Percentiles rank a stretch among this genome's conserved stretches.
Evolutionary conservation across 2,888 invertebrate genomes (phyloP).

Genomic region (Drosophila sordidapex): DNA sequence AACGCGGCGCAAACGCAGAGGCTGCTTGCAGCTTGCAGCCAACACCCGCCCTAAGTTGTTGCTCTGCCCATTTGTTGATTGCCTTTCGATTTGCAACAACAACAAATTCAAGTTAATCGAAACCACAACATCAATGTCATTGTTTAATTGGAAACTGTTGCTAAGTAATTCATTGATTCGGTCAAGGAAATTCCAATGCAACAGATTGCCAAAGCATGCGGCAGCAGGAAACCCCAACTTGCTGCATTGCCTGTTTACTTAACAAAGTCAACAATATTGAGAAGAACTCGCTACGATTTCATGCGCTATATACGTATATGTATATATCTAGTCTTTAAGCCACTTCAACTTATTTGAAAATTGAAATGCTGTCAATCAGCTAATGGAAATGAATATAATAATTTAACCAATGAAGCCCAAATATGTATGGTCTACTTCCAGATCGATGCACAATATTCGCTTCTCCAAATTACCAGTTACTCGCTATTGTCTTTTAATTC

Average conservation of each 20-base stretch:
- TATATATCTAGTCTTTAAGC: background rate
- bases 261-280: slow-evolving; percentile 5
- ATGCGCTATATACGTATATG: background rate
- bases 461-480: background rate
- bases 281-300: background rate
- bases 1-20: slow-evolving; percentile 1
- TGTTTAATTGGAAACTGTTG: slow-evolving; percentile 69
- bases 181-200: slow-evolving; percentile 34
- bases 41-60: slow-evolving; percentile 52
- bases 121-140: slow-evolving; percentile 46
- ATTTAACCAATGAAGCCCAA: background rate
- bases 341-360: background rate
- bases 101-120: slow-evolving; percentile 54
- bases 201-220: slow-evolving; percentile 32
- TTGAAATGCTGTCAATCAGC: background rate
- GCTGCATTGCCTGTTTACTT: background rate
- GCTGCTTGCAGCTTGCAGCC: slow-evolving; percentile 16
- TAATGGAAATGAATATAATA: background rate
- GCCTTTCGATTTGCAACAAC: slow-evolving; percentile 39
- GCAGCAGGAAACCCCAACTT: slow-evolving; percentile 35
- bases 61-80: slow-evolving; percentile 51
- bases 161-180: slow-evolving; percentile 30
- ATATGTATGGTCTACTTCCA: background rate
- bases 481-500: background rate
- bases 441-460: background rate